phyloP scores from a whole-genome alignment of 2,888 invertebrate species.

The Apomyelois bistriatella region DNA sequence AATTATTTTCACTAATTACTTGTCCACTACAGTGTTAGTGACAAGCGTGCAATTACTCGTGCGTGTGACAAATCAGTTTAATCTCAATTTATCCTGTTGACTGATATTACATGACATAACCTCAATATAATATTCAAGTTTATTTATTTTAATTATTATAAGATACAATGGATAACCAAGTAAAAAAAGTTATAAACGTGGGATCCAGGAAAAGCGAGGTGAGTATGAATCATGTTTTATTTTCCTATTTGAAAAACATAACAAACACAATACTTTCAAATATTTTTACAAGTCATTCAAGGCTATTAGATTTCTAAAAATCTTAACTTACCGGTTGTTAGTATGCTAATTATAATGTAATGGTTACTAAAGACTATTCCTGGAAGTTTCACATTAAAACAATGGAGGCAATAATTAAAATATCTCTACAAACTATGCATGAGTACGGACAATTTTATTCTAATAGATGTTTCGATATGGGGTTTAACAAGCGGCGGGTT shows the following conservation, averaged over 20 bases:
- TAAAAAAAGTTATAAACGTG: constrained; percentile 82
- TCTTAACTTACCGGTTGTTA: neutral
- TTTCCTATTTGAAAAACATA: neutral
- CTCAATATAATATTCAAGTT: constrained; percentile 21
- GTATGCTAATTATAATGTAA: neutral
- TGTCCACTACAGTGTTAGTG: constrained; percentile 77
- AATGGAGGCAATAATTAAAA: neutral
- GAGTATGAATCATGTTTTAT: constrained; percentile 37
- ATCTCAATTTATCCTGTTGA: constrained; percentile 20
- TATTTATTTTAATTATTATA: constrained; percentile 18
- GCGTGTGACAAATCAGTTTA: constrained; percentile 8
- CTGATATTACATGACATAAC: constrained; percentile 34
- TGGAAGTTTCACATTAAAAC: neutral
- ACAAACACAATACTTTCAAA: neutral
- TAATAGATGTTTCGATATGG: too few relatives aligned
- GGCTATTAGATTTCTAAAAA: neutral
- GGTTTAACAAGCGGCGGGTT: too few relatives aligned
- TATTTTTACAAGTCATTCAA: constrained; percentile 8
- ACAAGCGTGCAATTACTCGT: constrained; percentile 37
- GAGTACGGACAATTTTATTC: too few relatives aligned
- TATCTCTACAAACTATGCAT: neutral
- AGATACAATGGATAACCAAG: constrained; percentile 56
- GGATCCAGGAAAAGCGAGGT: constrained; percentile 93
- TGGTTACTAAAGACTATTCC: neutral
- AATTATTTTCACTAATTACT: constrained; percentile 31